Conservation (phyloP, 2,797 vertebrate genomes). For the Pelobates cultripes region DNA sequence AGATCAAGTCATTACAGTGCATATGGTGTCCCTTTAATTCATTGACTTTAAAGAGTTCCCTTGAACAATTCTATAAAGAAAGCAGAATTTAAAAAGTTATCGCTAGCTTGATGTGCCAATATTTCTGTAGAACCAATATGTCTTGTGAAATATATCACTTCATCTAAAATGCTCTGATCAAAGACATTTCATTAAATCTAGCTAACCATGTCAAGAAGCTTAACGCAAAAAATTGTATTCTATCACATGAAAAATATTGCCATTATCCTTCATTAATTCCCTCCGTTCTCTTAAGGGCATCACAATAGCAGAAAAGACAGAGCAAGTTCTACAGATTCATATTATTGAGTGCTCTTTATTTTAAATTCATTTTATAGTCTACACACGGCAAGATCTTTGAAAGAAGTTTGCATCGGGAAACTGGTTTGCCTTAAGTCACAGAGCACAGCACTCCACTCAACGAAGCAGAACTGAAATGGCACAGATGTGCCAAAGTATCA, state of each 20-base stretch:
- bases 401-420: conserved; percentile 38
- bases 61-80: background rate
- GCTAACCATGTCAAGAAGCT: background rate
- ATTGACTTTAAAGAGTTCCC: background rate
- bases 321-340: background rate
- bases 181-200: conserved; percentile 2
- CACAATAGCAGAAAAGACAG: background rate
- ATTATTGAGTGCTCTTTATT: background rate
- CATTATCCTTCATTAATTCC: conserved; percentile 29
- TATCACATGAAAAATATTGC: conserved; percentile 3
- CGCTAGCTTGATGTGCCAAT: background rate
- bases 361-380: conserved; percentile 32
- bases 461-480: conserved; percentile 61
- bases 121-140: background rate
- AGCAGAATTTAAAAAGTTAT: background rate
- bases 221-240: background rate
- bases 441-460: background rate
- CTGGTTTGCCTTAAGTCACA: background rate
- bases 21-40: too few species aligned
- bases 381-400: background rate
- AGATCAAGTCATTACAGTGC: too few species aligned
- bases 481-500: conserved; percentile 39
- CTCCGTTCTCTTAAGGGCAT: conserved; percentile 1
- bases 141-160: background rate
- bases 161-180: background rate